Conservation (phyloP, 2,113 vertebrate genomes). For the Cranoglanis bouderius region DNA sequence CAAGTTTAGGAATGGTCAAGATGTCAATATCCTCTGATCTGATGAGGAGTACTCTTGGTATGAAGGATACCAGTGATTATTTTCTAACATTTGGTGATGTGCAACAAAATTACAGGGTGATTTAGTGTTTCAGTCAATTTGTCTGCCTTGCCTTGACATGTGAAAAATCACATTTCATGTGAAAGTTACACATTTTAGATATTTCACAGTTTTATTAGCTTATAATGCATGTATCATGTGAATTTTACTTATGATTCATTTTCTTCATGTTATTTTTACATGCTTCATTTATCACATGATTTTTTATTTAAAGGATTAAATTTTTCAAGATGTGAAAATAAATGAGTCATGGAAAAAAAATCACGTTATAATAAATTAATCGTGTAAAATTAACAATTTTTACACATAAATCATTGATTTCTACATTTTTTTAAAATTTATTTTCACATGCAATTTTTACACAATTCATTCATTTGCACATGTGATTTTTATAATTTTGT, state of each 20-base stretch:
- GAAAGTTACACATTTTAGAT: background rate
- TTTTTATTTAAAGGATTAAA: background rate
- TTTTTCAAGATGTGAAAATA: background rate
- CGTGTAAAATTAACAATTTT: background rate
- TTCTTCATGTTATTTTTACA: background rate
- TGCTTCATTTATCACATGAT: background rate
- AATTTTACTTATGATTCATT: background rate
- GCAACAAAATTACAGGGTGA: background rate
- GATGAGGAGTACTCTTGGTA: background rate
- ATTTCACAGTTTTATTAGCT: background rate
- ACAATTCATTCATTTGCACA: background rate
- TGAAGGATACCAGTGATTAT: background rate
- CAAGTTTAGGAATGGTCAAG: background rate
- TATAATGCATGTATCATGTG: background rate
- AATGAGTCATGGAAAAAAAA: background rate
- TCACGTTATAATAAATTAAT: background rate
- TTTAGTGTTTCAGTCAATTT: background rate
- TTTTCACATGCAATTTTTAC: background rate
- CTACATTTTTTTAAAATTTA: background rate
- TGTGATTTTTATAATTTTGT: background rate
- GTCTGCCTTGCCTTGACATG: background rate
- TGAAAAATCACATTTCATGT: background rate
- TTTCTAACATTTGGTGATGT: background rate
- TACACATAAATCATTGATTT: background rate
- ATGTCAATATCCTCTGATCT: background rate